phyloP scores from a whole-genome alignment of 2,888 invertebrate species.

The Agriotes lineatus region DNA sequence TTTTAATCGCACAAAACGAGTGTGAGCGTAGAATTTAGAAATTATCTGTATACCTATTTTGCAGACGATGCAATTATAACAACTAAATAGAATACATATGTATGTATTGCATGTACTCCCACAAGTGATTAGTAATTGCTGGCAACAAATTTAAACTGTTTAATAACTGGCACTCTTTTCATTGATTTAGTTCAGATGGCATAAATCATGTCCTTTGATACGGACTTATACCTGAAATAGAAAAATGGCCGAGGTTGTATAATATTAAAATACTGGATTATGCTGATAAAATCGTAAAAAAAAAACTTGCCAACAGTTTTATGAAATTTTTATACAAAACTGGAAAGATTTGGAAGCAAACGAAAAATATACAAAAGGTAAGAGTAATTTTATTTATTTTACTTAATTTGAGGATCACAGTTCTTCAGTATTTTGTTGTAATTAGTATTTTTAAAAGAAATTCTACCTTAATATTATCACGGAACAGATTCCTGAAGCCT shows the following conservation, averaged over 20 bases:
- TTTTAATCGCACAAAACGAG: conserved; percentile 15
- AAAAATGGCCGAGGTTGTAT: conserved; percentile 22
- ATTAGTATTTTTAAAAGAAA: background rate
- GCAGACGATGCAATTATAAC: no score
- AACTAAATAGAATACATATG: conserved; percentile 7
- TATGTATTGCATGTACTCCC: conserved; percentile 1
- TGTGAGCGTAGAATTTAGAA: background rate
- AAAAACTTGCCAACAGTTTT: conserved; percentile 24
- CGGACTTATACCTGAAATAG: conserved; percentile 32
- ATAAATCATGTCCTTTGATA: conserved; percentile 35
- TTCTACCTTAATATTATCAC: no score
- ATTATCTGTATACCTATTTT: conserved; percentile 3
- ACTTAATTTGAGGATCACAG: background rate
- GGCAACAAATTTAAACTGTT: background rate
- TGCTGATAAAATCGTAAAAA: conserved; percentile 22
- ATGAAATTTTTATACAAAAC: conserved; percentile 7
- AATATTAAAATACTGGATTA: conserved; percentile 18
- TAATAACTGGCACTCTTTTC: background rate
- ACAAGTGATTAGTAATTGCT: conserved; percentile 17
- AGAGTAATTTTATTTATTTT: conserved; percentile 24
- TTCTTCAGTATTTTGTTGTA: conserved; percentile 1
- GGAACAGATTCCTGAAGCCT: no score
- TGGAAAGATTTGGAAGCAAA: conserved; percentile 22
- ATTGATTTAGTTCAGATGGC: background rate
- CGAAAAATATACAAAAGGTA: conserved; percentile 20